Evolutionary conservation across 2,888 invertebrate species (phyloP).

Genomic region (Lingula anatina): DNA sequence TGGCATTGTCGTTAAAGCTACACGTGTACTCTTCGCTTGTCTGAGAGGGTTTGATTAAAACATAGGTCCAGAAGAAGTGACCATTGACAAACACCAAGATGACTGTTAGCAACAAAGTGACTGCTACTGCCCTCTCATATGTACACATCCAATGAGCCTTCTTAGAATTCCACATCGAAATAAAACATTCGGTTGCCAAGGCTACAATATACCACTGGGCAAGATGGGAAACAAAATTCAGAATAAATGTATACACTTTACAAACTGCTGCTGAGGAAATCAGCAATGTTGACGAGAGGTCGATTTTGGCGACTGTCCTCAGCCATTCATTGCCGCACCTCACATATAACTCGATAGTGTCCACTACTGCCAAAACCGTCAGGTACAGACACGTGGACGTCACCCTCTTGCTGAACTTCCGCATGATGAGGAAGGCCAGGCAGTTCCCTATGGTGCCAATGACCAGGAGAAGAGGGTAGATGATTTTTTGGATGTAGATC

Average conservation of each 20-base stretch:
- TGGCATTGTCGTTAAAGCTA: too few relatives aligned
- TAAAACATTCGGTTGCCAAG: constrained; percentile 32
- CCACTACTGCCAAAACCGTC: constrained; percentile 27
- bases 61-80: constrained; percentile 48
- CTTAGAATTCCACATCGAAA: constrained; percentile 30
- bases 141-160: constrained; percentile 38
- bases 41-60: constrained; percentile 20
- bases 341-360: constrained; percentile 36
- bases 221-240: constrained; percentile 32
- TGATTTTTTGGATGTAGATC: too few relatives aligned
- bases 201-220: constrained; percentile 42
- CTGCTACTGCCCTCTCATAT: constrained; percentile 33
- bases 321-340: constrained; percentile 43
- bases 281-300: constrained; percentile 25
- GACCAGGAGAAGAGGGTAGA: constrained; percentile 31
- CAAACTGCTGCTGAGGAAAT: constrained; percentile 38
- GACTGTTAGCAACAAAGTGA: constrained; percentile 40
- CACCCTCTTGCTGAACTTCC: constrained; percentile 28
- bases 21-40: constrained; percentile 4
- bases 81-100: constrained; percentile 42
- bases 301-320: constrained; percentile 15
- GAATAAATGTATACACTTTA: constrained; percentile 41
- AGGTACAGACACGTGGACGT: constrained; percentile 47
- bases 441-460: constrained; percentile 37
- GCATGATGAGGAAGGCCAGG: constrained; percentile 18